These are phyloP conservation scores for Campoplex capitator DNA, from an alignment of 2,888 invertebrate genomes.

Conservation along the genomic window DNA sequence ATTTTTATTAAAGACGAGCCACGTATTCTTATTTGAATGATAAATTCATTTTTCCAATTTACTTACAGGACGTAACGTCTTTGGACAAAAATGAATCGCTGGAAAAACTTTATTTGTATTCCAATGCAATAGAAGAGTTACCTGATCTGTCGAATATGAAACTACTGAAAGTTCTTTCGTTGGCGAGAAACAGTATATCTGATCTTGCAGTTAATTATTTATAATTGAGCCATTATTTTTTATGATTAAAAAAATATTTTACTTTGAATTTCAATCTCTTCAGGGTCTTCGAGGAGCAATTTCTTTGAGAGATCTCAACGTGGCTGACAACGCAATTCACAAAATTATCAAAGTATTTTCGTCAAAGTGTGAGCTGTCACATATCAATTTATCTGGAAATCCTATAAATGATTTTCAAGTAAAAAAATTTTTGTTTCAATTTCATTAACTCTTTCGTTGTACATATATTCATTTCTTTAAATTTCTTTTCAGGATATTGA, in stretches of 20 bases:
- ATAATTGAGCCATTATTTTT: background rate
- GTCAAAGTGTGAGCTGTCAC: constrained; percentile 60
- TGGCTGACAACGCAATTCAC: constrained; percentile 72
- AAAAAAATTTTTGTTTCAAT: constrained; percentile 24
- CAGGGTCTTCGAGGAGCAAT: constrained; percentile 68
- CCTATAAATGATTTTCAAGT: constrained; percentile 69
- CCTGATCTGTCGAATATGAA: constrained; percentile 67
- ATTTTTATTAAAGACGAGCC: background rate
- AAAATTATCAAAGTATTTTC: constrained; percentile 66
- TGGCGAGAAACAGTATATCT: constrained; percentile 72
- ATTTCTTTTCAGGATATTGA: constrained; percentile 68
- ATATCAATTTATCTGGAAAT: constrained; percentile 74
- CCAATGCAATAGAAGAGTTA: constrained; percentile 71
- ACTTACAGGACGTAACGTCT: constrained; percentile 67
- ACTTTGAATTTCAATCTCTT: background rate
- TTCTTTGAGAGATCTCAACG: constrained; percentile 69
- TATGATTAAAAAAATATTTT: background rate
- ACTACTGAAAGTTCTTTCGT: constrained; percentile 64
- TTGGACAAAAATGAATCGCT: constrained; percentile 64
- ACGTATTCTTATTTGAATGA: background rate
- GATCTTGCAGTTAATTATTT: constrained; percentile 62
- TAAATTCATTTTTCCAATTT: background rate
- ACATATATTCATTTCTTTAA: constrained; percentile 5
- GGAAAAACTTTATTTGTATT: constrained; percentile 74
- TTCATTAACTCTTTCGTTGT: background rate